Conservation (phyloP, 2,113 vertebrate genomes). For the Oceanites oceanicus region DNA sequence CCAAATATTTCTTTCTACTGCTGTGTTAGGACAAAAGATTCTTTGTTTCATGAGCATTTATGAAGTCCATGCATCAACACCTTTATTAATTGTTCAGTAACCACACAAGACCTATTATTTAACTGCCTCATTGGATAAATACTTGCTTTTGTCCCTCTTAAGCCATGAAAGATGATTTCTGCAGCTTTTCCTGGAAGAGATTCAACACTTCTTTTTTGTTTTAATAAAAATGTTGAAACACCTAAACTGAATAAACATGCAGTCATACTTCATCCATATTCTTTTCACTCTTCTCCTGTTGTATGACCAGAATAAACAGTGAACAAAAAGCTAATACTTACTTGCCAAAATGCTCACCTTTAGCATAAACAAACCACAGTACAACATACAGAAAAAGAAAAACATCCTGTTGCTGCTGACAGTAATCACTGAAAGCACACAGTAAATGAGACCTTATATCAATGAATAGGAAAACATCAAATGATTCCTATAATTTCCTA, state of each 20-base stretch:
- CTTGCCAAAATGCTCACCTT: not conserved
- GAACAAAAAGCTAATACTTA: not conserved
- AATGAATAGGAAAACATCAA: not conserved
- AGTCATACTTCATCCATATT: not conserved
- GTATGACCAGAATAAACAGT: conserved; percentile 2
- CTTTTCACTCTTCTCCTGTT: not conserved
- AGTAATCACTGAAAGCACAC: not conserved
- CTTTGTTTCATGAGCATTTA: not conserved
- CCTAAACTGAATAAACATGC: not conserved
- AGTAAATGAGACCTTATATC: not conserved
- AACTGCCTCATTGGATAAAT: not conserved
- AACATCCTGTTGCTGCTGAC: not conserved
- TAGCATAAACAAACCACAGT: not conserved
- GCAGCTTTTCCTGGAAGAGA: not conserved
- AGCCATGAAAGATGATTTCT: not conserved
- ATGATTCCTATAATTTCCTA: too few relatives aligned
- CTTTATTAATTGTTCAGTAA: conserved; percentile 1
- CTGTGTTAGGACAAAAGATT: not conserved
- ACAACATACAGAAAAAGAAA: not conserved
- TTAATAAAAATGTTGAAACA: not conserved
- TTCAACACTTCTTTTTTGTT: not conserved
- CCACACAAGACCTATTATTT: conserved; percentile 11
- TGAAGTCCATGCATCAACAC: not conserved
- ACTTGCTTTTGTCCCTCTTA: not conserved
- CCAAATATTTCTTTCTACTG: not conserved